These are phyloP conservation scores for Ophioninae sp. DNA, from an alignment of 2,888 invertebrate species.

Conservation along the genomic window DNA sequence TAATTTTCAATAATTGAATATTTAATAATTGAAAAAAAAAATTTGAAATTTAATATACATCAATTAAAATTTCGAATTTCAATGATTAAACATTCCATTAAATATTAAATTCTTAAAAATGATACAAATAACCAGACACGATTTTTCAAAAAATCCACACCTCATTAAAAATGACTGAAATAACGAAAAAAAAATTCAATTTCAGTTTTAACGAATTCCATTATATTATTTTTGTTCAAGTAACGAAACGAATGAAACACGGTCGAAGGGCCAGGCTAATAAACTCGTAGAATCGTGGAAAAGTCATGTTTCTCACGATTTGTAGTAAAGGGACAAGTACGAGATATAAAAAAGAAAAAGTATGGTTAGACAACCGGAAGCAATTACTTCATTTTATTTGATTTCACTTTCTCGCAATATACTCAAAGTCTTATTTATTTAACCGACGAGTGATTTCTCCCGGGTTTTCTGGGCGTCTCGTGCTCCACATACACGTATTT, in stretches of 20 bases:
- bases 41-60: too few relatives aligned
- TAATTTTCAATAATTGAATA: too few relatives aligned
- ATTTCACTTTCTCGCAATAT: constrained; percentile 41
- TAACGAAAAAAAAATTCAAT: too few relatives aligned
- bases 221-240: too few relatives aligned
- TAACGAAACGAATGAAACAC: not conserved
- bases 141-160: too few relatives aligned
- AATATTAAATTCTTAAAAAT: too few relatives aligned
- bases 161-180: too few relatives aligned
- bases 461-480: constrained; percentile 31
- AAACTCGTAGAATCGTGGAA: not conserved
- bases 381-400: constrained; percentile 49
- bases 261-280: not conserved
- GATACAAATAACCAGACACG: too few relatives aligned
- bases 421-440: constrained; percentile 61
- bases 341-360: not conserved
- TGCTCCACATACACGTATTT: constrained; percentile 20
- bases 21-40: too few relatives aligned
- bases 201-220: too few relatives aligned
- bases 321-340: constrained; percentile 25
- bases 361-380: constrained; percentile 39
- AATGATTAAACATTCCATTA: too few relatives aligned
- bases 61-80: too few relatives aligned
- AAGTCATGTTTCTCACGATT: constrained; percentile 41
- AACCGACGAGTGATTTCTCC: constrained; percentile 60